Percentiles rank a stretch among this genome's conserved stretches.
Evolutionary conservation across 2,888 invertebrate genomes (phyloP).

Genomic region (Cosmopolites sordidus): DNA sequence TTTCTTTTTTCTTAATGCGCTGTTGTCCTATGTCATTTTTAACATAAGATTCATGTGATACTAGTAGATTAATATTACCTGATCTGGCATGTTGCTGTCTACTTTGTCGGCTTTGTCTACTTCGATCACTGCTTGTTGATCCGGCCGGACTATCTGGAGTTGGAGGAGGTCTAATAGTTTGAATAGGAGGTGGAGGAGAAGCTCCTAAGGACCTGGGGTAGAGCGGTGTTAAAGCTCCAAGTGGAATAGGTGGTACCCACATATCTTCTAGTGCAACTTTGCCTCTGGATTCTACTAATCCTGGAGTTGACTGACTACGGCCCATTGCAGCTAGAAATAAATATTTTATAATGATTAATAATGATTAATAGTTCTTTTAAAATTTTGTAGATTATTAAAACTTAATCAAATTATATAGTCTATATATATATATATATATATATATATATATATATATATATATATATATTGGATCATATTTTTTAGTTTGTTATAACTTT

Average conservation of each 20-base stretch:
- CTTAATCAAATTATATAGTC: no score
- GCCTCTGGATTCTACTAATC: conserved; percentile 88
- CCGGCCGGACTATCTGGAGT: conserved; percentile 52
- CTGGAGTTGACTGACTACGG: conserved; percentile 93
- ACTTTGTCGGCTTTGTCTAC: conserved; percentile 38
- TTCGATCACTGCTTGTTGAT: conserved; percentile 51
- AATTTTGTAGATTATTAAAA: no score
- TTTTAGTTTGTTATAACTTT: no score
- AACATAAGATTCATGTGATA: not conserved
- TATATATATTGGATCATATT: no score
- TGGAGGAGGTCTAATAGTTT: conserved; percentile 33
- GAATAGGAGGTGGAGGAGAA: conserved; percentile 45
- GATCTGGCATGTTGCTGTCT: conserved; percentile 46
- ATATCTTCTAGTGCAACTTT: conserved; percentile 84
- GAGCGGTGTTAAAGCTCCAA: conserved; percentile 39
- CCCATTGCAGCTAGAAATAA: conserved; percentile 77
- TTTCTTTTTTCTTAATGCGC: no score
- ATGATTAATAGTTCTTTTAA: no score
- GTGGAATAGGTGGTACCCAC: conserved; percentile 61
- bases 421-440: no score
- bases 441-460: no score
- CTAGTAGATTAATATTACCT: conserved; percentile 34
- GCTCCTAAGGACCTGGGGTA: conserved; percentile 49
- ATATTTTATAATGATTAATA: no score
- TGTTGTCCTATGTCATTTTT: no score